A percentile compares a stretch with the other conserved stretches of the same genome.
Evolutionary conservation across 1,140 invertebrate species (phyloP).

Genomic region (Eriosoma lanigerum): DNA sequence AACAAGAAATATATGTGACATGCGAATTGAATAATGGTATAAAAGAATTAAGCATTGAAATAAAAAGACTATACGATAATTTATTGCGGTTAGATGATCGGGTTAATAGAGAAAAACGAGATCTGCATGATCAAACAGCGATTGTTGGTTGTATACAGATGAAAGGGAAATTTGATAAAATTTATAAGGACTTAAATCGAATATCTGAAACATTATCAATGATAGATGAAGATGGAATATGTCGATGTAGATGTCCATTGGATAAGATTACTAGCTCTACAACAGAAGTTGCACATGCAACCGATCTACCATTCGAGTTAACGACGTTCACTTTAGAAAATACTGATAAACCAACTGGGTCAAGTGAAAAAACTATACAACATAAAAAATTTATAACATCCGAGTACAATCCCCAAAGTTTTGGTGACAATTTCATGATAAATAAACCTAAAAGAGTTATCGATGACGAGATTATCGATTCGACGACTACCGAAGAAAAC

Average conservation of each 20-base stretch:
- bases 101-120: slow-evolving; percentile 1
- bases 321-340: background rate
- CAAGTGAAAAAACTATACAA: background rate
- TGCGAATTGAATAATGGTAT: background rate
- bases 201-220: slow-evolving; percentile 7
- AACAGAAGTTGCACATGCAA: background rate
- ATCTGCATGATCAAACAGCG: background rate
- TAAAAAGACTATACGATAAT: slow-evolving; percentile 17
- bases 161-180: slow-evolving; percentile 25
- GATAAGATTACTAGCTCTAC: background rate
- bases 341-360: background rate
- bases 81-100: background rate
- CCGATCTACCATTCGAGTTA: background rate
- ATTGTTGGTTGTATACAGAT: slow-evolving; percentile 11
- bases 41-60: slow-evolving; percentile 5
- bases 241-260: slow-evolving; percentile 13
- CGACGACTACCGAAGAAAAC: background rate
- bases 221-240: slow-evolving; percentile 9
- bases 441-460: no score
- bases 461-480: background rate
- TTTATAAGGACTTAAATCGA: background rate
- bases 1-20: background rate
- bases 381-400: background rate
- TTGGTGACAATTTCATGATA: background rate
- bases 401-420: background rate